Conservation (phyloP, 2,113 vertebrate genomes). For the Pluvianellus socialis region DNA sequence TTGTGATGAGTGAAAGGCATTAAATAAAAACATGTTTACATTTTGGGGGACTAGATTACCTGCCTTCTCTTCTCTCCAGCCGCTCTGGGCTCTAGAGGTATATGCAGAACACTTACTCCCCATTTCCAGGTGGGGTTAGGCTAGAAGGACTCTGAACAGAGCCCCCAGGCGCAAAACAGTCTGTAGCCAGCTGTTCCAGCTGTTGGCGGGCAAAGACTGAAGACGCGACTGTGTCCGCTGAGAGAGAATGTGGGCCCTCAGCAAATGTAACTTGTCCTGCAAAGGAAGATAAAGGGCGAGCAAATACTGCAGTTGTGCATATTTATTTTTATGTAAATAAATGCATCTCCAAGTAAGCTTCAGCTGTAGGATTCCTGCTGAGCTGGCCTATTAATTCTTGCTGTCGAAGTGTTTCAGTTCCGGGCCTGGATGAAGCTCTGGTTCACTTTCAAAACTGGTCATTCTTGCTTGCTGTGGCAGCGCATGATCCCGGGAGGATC, state of each 20-base stretch:
- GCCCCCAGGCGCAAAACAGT: not conserved
- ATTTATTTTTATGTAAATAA: constrained; percentile 28
- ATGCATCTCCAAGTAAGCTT: not conserved
- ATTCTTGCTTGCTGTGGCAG: not conserved
- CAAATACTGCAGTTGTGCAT: not conserved
- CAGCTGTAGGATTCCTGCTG: not conserved
- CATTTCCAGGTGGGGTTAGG: not conserved
- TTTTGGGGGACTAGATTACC: constrained; percentile 56
- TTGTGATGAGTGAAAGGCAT: constrained; percentile 77
- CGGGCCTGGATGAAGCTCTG: not conserved
- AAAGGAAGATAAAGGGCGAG: not conserved
- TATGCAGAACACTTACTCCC: not conserved
- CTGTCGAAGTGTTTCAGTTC: not conserved
- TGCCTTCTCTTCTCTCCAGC: constrained; percentile 5
- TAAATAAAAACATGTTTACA: constrained; percentile 84
- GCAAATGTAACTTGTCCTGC: not conserved
- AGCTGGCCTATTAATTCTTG: not conserved
- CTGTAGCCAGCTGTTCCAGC: not conserved
- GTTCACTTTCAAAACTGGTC: not conserved
- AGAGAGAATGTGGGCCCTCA: rapidly evolving
- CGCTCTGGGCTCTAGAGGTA: not conserved
- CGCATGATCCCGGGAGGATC: not conserved
- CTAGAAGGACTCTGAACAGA: not conserved
- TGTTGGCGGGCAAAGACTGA: not conserved
- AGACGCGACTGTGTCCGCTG: not conserved